Evolutionary conservation across 2,113 vertebrate species (phyloP), one percentile per base, ranked within the genome.

Genomic region (Spea bombifrons): DNA sequence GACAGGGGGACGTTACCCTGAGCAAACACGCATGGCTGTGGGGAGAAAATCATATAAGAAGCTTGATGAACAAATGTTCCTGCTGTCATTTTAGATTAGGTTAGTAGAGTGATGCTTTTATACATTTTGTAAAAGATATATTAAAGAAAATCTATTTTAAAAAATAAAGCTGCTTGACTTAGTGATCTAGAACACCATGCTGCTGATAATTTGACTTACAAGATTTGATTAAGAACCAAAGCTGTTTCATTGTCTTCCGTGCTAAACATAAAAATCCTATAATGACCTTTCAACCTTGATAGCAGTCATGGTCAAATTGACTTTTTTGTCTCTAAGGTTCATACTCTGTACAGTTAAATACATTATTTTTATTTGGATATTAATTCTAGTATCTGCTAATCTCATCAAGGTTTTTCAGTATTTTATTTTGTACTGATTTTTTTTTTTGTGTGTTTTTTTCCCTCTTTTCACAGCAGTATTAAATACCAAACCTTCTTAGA

Each of bases 401-500:
- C 95, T 96, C 93, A 94, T 93, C 92, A 90, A 92, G 94, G 92
- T 92, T 92, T 91, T 85, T 90, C 89, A 90, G 88, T 91, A 82
- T 92, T 92, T 92, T 90, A 88, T 88, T 92, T 92, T 89, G 87
- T 91, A 92, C 92, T 95, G 94, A 96, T 96, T 97, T 95, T 94
- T 94, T 89, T 90, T 90, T 92, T 1, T 53, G 30, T 53, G n/a
- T n/a, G n/a, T n/a, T n/a, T 10, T 89, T 93, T 90, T 92, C 93
- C 93, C 89, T 91, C 93, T 93, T 94, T 95, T 94, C 91, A 92
- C 92, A 94, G 93, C 93, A 90, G 94, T 95, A 95, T 96, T 95
- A 95, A 96, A 96, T 93, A 94, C 92, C 92, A 92, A 92, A 91
- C 92, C 92, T 94, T 89, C 90, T 95, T 94, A 95, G 96, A 99